Evolutionary conservation across 1,140 invertebrate species (phyloP).

Genomic region (Bombyx mori): ASM3026992v2 NC_085115.1:6061501-6062000

Average conservation of each 20-base stretch:
- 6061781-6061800: constrained; percentile 29
- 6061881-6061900: too few species aligned
- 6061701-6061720: constrained; percentile 42
- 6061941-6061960: too few species aligned
- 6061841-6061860: constrained; percentile 5
- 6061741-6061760: constrained; percentile 30
- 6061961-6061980: too few species aligned
- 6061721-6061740: constrained; percentile 35
- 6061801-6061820: constrained; percentile 13
- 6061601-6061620: constrained; percentile 43
- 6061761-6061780: constrained; percentile 23
- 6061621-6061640: constrained; percentile 44
- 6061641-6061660: constrained; percentile 45
- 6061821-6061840: constrained; percentile 9
- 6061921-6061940: too few species aligned
- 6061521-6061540: too few species aligned
- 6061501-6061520: too few species aligned
- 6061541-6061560: too few species aligned
- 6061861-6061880: too few species aligned
- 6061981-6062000: too few species aligned
- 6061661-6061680: constrained; percentile 33
- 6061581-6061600: constrained; percentile 22
- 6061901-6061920: too few species aligned
- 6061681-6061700: constrained; percentile 33
- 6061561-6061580: background rate